phyloP scores from a whole-genome alignment of 2,113 vertebrate species.

The Callaeas wilsoni region DNA sequence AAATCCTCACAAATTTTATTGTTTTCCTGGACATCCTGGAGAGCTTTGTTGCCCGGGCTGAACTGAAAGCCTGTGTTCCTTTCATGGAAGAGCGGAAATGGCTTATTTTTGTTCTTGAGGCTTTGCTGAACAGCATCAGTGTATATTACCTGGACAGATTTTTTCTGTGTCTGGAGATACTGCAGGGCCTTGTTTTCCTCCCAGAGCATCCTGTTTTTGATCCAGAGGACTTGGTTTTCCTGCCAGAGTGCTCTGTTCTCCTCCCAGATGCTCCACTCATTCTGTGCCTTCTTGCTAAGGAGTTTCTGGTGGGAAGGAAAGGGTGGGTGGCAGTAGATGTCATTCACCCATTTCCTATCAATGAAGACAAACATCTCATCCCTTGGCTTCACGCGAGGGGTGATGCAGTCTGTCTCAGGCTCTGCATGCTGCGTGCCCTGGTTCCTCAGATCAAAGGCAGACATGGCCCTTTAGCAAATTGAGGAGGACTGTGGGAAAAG shows the following conservation, averaged over 20 bases:
- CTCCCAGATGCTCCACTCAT: conserved; percentile 59
- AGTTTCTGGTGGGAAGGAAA: conserved; percentile 17
- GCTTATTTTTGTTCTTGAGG: not conserved
- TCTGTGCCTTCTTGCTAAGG: conserved; percentile 17
- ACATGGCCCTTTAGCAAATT: not conserved
- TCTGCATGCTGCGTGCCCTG: not conserved
- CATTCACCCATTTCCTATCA: conserved; percentile 63
- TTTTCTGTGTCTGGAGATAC: conserved; percentile 51
- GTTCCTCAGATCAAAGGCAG: conserved; percentile 4
- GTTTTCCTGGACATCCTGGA: conserved; percentile 29
- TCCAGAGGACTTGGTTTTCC: conserved; percentile 55
- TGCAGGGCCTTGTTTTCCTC: conserved; percentile 67
- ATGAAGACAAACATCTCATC: conserved; percentile 55
- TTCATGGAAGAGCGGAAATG: not conserved
- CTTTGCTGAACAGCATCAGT: not conserved
- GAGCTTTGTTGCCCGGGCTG: not conserved
- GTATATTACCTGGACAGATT: not conserved
- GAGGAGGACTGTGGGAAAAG: not conserved
- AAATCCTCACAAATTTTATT: conserved; percentile 28
- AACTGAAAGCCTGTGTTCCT: not conserved
- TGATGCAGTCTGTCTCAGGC: conserved; percentile 17
- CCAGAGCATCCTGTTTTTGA: conserved; percentile 54
- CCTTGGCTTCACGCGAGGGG: conserved; percentile 28
- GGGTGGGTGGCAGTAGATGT: conserved; percentile 20
- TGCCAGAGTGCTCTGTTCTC: conserved; percentile 62